phyloP scores from a whole-genome alignment of 2,797 vertebrate species.

The Bucorvus abyssinicus region DNA sequence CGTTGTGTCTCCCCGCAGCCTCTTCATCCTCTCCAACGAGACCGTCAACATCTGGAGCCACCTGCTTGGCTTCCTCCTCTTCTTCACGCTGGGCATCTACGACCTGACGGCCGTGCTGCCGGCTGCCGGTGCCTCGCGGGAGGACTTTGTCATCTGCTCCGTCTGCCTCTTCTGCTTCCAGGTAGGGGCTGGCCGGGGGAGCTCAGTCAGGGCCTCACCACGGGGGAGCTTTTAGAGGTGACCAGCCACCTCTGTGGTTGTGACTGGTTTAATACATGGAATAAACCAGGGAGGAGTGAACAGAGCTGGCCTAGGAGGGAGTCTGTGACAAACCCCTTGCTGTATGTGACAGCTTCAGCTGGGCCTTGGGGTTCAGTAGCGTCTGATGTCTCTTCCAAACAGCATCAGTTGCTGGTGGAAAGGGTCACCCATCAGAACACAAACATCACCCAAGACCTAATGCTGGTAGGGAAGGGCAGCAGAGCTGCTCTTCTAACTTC shows the following conservation, averaged over 20 bases:
- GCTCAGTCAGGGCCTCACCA: too few relatives aligned
- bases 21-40: conserved; percentile 96
- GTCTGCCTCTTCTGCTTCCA: conserved; percentile 96
- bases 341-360: too few relatives aligned
- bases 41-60: conserved; percentile 97
- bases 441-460: accelerated
- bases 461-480: accelerated
- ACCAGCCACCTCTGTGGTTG: too few relatives aligned
- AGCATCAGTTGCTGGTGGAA: background rate
- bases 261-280: accelerated
- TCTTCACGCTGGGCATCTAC: conserved; percentile 90
- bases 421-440: accelerated
- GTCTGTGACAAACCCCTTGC: too few relatives aligned
- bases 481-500: accelerated
- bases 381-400: accelerated
- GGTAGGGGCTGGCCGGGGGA: conserved; percentile 70
- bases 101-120: conserved; percentile 90
- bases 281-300: too few relatives aligned
- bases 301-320: accelerated
- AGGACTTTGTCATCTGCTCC: conserved; percentile 96
- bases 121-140: conserved; percentile 84
- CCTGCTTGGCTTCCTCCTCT: conserved; percentile 91
- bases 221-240: too few relatives aligned
- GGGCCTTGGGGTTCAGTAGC: accelerated
- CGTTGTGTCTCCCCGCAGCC: conserved; percentile 71